Evolutionary conservation across 1,140 invertebrate genomes (phyloP).

Genomic region (Brachionus manjavacas): DNA sequence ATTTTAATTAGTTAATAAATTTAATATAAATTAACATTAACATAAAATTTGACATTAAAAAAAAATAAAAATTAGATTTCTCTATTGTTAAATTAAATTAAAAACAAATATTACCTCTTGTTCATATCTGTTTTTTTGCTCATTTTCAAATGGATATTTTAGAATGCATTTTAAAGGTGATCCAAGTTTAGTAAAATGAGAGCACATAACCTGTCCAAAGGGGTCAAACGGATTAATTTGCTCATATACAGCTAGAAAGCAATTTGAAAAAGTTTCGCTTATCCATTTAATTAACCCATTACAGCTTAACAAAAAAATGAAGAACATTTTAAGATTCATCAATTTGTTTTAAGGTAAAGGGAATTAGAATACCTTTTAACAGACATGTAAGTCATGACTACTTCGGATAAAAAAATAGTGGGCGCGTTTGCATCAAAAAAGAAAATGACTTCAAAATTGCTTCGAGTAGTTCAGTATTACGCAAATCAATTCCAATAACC

Average conservation of each 20-base stretch:
- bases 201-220: slow-evolving; percentile 60
- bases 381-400: slow-evolving; percentile 58
- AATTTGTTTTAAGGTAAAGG: too few species aligned
- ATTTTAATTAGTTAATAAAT: too few species aligned
- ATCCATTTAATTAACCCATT: slow-evolving; percentile 57
- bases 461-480: slow-evolving; percentile 43
- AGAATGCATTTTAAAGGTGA: slow-evolving; percentile 58
- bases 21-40: too few species aligned
- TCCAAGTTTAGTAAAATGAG: slow-evolving; percentile 58
- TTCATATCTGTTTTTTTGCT: slow-evolving; percentile 56
- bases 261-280: slow-evolving; percentile 53
- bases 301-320: slow-evolving; percentile 50
- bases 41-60: too few species aligned
- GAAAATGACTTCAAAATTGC: slow-evolving; percentile 43
- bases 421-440: slow-evolving; percentile 51
- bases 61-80: not conserved
- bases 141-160: slow-evolving; percentile 51
- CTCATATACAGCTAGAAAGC: slow-evolving; percentile 59
- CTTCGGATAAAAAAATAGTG: slow-evolving; percentile 59
- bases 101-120: slow-evolving; percentile 48
- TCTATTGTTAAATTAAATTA: not conserved
- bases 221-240: slow-evolving; percentile 59
- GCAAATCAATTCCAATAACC: slow-evolving; percentile 48
- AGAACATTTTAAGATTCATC: too few species aligned
- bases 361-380: slow-evolving; percentile 46